Evolutionary conservation across 2,113 vertebrate species (phyloP).

Genomic region (Mesitornis unicolor): DNA sequence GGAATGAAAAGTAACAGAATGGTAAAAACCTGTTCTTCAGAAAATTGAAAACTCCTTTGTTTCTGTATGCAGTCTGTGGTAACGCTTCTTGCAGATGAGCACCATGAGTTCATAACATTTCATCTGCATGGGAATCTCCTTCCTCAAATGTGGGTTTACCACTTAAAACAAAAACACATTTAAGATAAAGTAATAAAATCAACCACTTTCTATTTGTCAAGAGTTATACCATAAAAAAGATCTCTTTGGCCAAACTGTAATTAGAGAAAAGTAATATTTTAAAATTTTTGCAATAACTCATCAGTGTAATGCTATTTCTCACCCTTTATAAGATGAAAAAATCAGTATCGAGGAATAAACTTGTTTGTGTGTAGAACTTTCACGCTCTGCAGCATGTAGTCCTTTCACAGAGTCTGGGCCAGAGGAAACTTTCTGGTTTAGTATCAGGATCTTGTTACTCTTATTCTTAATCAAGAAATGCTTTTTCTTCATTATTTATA

Average conservation of each 20-base stretch:
- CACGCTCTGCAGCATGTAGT: neutral
- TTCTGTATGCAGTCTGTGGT: neutral
- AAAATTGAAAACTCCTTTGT: neutral
- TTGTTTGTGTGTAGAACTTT: neutral
- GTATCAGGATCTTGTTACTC: neutral
- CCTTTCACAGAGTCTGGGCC: neutral
- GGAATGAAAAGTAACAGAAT: neutral
- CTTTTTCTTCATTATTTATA: neutral
- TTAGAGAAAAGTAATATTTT: neutral
- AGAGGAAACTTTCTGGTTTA: neutral
- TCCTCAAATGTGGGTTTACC: neutral
- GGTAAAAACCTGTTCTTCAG: neutral
- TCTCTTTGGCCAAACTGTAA: neutral
- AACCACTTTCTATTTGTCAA: neutral
- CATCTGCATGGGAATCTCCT: neutral
- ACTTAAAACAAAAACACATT: neutral
- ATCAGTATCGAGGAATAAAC: rapidly evolving
- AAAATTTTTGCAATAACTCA: neutral
- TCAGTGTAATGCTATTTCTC: neutral
- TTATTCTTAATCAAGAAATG: neutral
- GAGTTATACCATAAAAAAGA: neutral
- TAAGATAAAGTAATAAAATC: neutral
- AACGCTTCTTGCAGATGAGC: neutral
- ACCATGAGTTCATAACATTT: neutral
- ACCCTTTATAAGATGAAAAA: neutral